Evolutionary conservation across 2,797 vertebrate species (phyloP).

Genomic region (Margarornis squamiger): DNA sequence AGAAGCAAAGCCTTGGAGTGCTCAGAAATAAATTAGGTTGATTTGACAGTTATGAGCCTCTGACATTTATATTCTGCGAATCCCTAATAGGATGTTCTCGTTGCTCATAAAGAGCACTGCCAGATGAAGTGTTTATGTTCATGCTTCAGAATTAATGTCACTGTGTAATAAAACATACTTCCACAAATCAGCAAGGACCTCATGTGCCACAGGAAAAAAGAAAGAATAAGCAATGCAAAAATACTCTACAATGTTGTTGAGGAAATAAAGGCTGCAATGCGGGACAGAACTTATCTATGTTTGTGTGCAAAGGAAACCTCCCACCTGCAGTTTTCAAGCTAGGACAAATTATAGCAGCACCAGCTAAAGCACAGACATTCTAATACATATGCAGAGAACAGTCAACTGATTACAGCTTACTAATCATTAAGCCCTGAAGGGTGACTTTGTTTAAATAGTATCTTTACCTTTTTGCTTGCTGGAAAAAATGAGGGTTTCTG

Average conservation of each 20-base stretch:
- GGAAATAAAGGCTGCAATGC: background rate
- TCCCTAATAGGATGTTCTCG: constrained; percentile 41
- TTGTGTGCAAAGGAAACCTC: background rate
- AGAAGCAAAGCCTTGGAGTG: constrained; percentile 43
- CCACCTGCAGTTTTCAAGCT: background rate
- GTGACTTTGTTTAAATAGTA: background rate
- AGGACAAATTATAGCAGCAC: background rate
- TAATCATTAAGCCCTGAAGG: background rate
- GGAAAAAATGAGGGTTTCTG: background rate
- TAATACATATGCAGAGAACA: background rate
- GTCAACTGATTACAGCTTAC: background rate
- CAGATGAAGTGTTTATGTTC: constrained; percentile 50
- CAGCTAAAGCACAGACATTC: background rate
- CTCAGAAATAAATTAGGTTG: constrained; percentile 62
- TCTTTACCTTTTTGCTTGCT: background rate
- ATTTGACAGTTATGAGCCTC: constrained; percentile 61
- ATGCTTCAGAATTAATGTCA: constrained; percentile 39
- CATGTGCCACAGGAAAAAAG: background rate
- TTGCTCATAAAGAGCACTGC: constrained; percentile 28
- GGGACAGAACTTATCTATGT: background rate
- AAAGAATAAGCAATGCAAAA: background rate
- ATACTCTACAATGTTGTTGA: background rate
- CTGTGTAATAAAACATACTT: constrained; percentile 37
- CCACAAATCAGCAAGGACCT: constrained; percentile 17
- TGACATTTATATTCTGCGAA: constrained; percentile 57